Evolutionary conservation across 2,797 vertebrate genomes (phyloP).

Genomic region (Cheirogaleus major): DNA sequence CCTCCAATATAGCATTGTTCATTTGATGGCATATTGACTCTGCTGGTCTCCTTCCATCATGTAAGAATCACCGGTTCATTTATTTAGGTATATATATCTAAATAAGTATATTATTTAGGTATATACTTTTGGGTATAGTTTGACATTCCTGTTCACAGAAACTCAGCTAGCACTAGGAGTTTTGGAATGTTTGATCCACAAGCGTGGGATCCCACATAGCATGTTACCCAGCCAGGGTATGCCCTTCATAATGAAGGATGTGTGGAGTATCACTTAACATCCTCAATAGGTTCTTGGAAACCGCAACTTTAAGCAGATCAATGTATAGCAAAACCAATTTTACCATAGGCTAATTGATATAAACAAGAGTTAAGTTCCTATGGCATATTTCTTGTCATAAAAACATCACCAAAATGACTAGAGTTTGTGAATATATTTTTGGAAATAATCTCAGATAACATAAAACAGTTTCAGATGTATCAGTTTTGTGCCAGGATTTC

Average conservation of each 20-base stretch:
- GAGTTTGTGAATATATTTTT: not conserved
- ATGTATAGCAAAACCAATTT: not conserved
- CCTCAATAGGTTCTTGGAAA: not conserved
- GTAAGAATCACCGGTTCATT: not conserved
- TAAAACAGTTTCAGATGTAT: not conserved
- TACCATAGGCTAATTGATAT: not conserved
- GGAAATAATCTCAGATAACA: not conserved
- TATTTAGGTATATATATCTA: not conserved
- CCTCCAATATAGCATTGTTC: not conserved
- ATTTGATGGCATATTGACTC: not conserved
- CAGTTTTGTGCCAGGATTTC: not conserved
- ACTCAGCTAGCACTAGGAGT: not conserved
- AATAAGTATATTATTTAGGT: not conserved
- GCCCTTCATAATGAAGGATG: not conserved
- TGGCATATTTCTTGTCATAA: not conserved
- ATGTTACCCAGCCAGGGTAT: not conserved
- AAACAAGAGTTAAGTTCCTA: not conserved
- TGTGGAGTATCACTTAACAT: not conserved
- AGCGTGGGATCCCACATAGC: not conserved
- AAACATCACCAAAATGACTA: not conserved
- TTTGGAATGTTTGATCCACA: not conserved
- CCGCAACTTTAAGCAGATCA: not conserved
- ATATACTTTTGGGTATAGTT: not conserved
- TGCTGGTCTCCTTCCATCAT: not conserved
- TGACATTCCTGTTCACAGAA: not conserved